Base-by-base conservation (phyloP, 35 echinoderm and acorn worm genomes). In the Hemicentrotus pulcherrimus region DNA sequence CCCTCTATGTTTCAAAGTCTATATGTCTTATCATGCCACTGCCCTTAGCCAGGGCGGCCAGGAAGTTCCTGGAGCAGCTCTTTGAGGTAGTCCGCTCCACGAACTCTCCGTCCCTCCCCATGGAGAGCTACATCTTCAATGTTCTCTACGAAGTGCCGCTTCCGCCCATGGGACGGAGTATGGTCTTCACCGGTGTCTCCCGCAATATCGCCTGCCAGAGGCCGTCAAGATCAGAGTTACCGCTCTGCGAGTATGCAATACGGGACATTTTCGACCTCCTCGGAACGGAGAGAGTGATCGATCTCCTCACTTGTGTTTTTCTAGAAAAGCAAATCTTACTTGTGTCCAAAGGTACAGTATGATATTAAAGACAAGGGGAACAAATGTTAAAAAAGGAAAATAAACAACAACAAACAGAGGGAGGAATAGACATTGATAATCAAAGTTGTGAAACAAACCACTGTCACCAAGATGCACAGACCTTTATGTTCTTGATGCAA, bases 251-350 rank as follows among this genome's bases (percentile, higher is more conserved):
- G 46, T 97, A 95, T 92, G 58, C 98, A 2, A 95, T 99, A 94
- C 41, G 96, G 60, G 96, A 99, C 78, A 92, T 97, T 31, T 97
- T 99, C 55, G 91, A 96, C 47, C 95, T 99, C 11, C 94, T 99
- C 4, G 97, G 97, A 35, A 94, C 96, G 12, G 98, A 99, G 47
- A 96, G 97, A n/a, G 86, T 97, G 85, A 91, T 99, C 30, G 95
- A 97, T 92, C 97, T 99, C 22, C 92, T 97, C 32, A 99, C 98
- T 31, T 99, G 98, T 96, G 96, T 96, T 46, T 71, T 99, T 31
- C 93, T 99, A 46, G 98, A 99, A 85, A 97, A 97, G 59, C 98
- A 99, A 91, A 97, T 99, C 86, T 86, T 99, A 16, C 92, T 99
- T 92, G 95, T 97, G 46, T 99, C 98, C 50, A 99, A 94, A 96